Conservation (phyloP, 2,888 invertebrate species). For the Camponotus fellah region DNA sequence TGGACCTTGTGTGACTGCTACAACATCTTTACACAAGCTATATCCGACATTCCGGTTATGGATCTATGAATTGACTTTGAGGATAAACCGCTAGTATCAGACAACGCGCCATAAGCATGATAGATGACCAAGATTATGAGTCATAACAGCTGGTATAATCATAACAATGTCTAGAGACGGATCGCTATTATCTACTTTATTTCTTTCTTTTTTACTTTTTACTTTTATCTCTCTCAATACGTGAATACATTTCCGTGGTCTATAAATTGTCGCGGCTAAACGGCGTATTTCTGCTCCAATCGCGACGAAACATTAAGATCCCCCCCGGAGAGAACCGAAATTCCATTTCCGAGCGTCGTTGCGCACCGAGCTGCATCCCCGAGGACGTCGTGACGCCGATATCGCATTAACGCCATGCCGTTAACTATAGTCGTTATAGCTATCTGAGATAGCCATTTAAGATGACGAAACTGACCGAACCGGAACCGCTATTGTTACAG, state of each 20-base stretch:
- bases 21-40: conserved; percentile 8
- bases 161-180: neutral
- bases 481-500: conserved; percentile 72
- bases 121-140: conserved; percentile 6
- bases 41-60: conserved; percentile 4
- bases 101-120: conserved; percentile 20
- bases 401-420: conserved; percentile 69
- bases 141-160: neutral
- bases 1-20: neutral
- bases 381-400: conserved; percentile 60
- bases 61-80: conserved; percentile 14
- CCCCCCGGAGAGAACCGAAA: conserved; percentile 67
- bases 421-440: conserved; percentile 65
- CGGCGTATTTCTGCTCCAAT: neutral
- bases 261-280: conserved; percentile 16
- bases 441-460: conserved; percentile 51
- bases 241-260: neutral
- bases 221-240: neutral
- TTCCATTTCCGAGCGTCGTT: conserved; percentile 67
- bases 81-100: conserved; percentile 35
- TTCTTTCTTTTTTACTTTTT: neutral
- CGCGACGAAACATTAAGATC: conserved; percentile 15
- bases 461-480: conserved; percentile 38
- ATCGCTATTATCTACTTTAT: neutral
- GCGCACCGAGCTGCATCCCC: conserved; percentile 53